Percentiles rank a stretch among this genome's conserved stretches.
These are phyloP conservation scores for Agrotis puta DNA, from an alignment of 2,888 invertebrate genomes.

Conservation along the genomic window DNA sequence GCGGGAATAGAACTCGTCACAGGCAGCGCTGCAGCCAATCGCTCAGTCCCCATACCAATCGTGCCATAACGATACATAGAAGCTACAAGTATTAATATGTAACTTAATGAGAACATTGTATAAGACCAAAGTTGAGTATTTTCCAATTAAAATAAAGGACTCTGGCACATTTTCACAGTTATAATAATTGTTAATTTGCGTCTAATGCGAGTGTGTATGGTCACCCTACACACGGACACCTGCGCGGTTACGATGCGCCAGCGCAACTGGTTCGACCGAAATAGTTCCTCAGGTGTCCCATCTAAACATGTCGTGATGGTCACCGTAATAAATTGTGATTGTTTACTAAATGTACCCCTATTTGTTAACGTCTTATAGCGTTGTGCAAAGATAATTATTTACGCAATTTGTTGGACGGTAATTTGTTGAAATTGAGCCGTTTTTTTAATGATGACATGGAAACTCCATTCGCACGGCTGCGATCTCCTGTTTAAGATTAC, in stretches of 20 bases:
- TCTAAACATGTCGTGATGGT: slow-evolving; percentile 63
- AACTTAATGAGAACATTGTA: too few relatives aligned
- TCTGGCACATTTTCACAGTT: slow-evolving; percentile 38
- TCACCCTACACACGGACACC: slow-evolving; percentile 62
- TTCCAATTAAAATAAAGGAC: slow-evolving; percentile 49
- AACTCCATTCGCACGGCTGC: slow-evolving; percentile 46
- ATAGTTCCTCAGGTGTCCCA: slow-evolving; percentile 76
- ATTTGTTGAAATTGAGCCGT: slow-evolving; percentile 62
- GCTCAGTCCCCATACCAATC: too few relatives aligned
- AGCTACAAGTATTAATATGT: not conserved
- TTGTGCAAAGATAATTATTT: slow-evolving; percentile 58
- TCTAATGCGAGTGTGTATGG: slow-evolving; percentile 52
- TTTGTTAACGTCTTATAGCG: slow-evolving; percentile 61
- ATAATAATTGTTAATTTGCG: slow-evolving; percentile 45
- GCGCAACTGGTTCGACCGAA: slow-evolving; percentile 73
- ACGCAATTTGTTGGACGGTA: slow-evolving; percentile 56
- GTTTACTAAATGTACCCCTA: slow-evolving; percentile 65
- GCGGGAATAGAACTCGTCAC: too few relatives aligned
- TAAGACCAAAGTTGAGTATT: slow-evolving; percentile 23
- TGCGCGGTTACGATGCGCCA: slow-evolving; percentile 66
- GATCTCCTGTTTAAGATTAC: slow-evolving; percentile 40
- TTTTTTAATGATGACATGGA: slow-evolving; percentile 53
- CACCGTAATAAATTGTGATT: slow-evolving; percentile 73
- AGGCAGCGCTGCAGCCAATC: too few relatives aligned
- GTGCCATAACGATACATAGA: not conserved